Conservation (phyloP, 1,140 invertebrate species). For the Pachyrhynchus sulphureomaculatus region DNA sequence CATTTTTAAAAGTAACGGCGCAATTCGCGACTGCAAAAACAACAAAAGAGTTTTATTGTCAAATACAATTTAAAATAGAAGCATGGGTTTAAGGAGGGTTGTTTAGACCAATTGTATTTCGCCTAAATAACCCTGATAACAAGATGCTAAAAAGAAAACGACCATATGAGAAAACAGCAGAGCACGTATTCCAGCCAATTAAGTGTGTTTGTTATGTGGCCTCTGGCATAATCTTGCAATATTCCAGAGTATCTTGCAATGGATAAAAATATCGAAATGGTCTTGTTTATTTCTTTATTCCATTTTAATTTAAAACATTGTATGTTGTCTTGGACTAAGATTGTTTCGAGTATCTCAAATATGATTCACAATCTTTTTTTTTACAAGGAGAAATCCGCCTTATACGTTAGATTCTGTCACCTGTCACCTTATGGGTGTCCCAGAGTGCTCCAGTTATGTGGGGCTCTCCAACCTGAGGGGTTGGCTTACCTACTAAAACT, state of each 20-base stretch:
- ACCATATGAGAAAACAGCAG: conserved; percentile 6
- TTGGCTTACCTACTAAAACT: too few species aligned
- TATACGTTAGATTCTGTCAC: too few species aligned
- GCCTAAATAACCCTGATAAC: conserved; percentile 20
- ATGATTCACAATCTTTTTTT: too few species aligned
- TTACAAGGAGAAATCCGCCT: too few species aligned
- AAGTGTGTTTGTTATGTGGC: conserved; percentile 21
- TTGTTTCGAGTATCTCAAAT: too few species aligned
- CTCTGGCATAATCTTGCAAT: conserved; percentile 16
- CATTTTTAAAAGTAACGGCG: conserved; percentile 14
- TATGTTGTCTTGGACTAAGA: too few species aligned
- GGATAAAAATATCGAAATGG: conserved; percentile 1
- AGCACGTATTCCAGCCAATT: conserved; percentile 28
- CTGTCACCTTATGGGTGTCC: too few species aligned
- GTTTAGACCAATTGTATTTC: conserved; percentile 26
- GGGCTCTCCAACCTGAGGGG: too few species aligned
- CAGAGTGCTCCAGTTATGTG: too few species aligned
- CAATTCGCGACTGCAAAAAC: conserved; percentile 2
- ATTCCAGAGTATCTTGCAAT: conserved; percentile 6
- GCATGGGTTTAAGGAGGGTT: conserved; percentile 17
- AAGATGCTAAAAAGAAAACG: conserved; percentile 28
- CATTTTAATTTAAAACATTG: too few species aligned
- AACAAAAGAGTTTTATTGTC: conserved; percentile 21
- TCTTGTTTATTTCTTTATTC: too few species aligned
- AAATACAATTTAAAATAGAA: conserved; percentile 22